Evolutionary conservation across 2,888 invertebrate genomes (phyloP).

Genomic region (Miltochrista miniata): DNA sequence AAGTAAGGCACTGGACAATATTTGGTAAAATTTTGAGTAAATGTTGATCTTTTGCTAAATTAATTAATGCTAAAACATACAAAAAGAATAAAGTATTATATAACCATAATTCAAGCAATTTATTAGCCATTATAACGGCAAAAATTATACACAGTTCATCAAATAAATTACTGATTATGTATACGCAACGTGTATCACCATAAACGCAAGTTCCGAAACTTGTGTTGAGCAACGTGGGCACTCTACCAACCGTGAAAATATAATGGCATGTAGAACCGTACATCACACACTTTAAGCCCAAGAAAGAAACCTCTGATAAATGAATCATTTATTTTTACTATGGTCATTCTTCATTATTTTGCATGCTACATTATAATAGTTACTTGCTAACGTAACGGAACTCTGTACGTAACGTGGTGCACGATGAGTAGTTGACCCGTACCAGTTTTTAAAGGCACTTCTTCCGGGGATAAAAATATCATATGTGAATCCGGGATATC

Average conservation of each 20-base stretch:
- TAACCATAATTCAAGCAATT: conserved; percentile 35
- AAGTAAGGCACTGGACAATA: no score
- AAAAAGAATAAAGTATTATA: no score
- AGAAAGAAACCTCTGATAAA: conserved; percentile 32
- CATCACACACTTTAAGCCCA: conserved; percentile 18
- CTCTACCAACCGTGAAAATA: conserved; percentile 58
- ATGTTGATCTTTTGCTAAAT: no score
- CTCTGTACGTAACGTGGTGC: no score
- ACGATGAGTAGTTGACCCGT: no score
- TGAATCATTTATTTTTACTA: conserved; percentile 43
- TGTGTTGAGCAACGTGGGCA: conserved; percentile 48
- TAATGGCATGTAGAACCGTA: conserved; percentile 49
- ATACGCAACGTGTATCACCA: conserved; percentile 25
- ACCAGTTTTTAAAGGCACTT: no score
- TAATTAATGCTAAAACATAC: conserved; percentile 4
- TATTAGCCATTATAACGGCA: conserved; percentile 22
- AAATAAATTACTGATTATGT: conserved; percentile 23
- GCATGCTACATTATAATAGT: conserved; percentile 15
- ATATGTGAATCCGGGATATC: no score
- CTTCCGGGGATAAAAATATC: no score
- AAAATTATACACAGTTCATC: conserved; percentile 25
- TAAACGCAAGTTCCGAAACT: conserved; percentile 33
- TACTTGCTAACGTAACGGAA: not conserved
- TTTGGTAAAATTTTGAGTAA: no score
- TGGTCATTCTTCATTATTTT: conserved; percentile 14